phyloP scores from a whole-genome alignment of 2,888 invertebrate species.

The Thumatha senex region DNA sequence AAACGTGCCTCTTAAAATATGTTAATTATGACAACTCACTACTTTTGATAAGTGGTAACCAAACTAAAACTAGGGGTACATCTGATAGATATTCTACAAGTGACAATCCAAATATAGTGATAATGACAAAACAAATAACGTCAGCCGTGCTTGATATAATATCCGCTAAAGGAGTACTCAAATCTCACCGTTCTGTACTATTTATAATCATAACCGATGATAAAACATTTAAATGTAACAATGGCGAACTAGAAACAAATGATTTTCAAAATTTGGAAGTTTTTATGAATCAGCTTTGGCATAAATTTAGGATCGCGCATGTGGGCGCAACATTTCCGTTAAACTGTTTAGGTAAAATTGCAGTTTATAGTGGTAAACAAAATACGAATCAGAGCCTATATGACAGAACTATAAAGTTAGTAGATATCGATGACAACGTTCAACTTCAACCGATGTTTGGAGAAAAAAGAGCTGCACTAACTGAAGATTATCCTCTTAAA shows the following conservation, averaged over 20 bases:
- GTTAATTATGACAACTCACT: slow-evolving; percentile 7
- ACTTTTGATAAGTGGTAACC: slow-evolving; percentile 4
- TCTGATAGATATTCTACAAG: slow-evolving; percentile 4
- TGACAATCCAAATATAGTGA: slow-evolving; percentile 31
- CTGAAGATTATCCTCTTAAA: slow-evolving; percentile 47
- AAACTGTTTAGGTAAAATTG: slow-evolving; percentile 41
- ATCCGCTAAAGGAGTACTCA: slow-evolving; percentile 15
- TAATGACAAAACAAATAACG: slow-evolving; percentile 31
- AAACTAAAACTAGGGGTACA: background rate
- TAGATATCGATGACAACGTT: slow-evolving; percentile 21
- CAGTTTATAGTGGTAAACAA: slow-evolving; percentile 42
- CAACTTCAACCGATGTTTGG: slow-evolving; percentile 18
- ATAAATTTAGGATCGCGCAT: slow-evolving; percentile 34
- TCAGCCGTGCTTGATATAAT: slow-evolving; percentile 21
- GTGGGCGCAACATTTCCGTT: slow-evolving; percentile 46
- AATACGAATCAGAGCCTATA: slow-evolving; percentile 29
- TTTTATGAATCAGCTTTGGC: slow-evolving; percentile 53
- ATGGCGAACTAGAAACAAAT: slow-evolving; percentile 32
- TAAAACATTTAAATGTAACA: slow-evolving; percentile 34
- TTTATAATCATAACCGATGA: slow-evolving; percentile 43
- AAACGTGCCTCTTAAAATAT: slow-evolving; percentile 16
- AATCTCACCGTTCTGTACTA: slow-evolving; percentile 40
- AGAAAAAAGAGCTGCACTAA: slow-evolving; percentile 27
- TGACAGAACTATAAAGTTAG: slow-evolving; percentile 46
- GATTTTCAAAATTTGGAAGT: slow-evolving; percentile 31